phyloP scores from a whole-genome alignment of 2,888 invertebrate genomes.

The Agrochola lota region DNA sequence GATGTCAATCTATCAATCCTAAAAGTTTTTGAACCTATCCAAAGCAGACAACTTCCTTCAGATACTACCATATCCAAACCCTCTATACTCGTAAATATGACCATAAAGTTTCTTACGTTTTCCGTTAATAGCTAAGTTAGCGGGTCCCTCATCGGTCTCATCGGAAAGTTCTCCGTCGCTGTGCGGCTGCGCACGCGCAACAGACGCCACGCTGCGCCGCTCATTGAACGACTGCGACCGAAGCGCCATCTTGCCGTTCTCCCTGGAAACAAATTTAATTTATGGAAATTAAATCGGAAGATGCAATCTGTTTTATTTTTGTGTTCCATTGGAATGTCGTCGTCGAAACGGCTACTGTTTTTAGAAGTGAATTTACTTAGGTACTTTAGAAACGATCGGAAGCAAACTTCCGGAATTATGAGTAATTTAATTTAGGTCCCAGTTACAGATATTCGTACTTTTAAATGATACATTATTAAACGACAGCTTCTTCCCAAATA shows the following conservation, averaged over 20 bases:
- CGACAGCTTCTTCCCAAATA: background rate
- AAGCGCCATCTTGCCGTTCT: slow-evolving; percentile 88
- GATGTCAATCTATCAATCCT: background rate
- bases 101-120: slow-evolving; percentile 77
- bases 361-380: slow-evolving; percentile 33
- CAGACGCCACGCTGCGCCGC: slow-evolving; percentile 79
- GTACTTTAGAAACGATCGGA: slow-evolving; percentile 33
- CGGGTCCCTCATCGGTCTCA: slow-evolving; percentile 81
- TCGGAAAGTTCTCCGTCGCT: slow-evolving; percentile 88
- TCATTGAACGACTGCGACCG: slow-evolving; percentile 89
- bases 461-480: background rate
- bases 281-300: slow-evolving; percentile 69
- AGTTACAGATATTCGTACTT: background rate
- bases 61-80: background rate
- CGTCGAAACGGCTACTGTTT: slow-evolving; percentile 60
- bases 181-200: slow-evolving; percentile 86
- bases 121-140: slow-evolving; percentile 79
- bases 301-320: slow-evolving; percentile 64
- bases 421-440: background rate
- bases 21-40: background rate
- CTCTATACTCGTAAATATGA: background rate
- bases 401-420: slow-evolving; percentile 36
- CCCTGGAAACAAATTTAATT: slow-evolving; percentile 79
- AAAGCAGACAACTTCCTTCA: background rate
- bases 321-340: slow-evolving; percentile 59